Evolutionary conservation across 2,797 vertebrate species (phyloP).

Genomic region (Eutrigla gurnardus): DNA sequence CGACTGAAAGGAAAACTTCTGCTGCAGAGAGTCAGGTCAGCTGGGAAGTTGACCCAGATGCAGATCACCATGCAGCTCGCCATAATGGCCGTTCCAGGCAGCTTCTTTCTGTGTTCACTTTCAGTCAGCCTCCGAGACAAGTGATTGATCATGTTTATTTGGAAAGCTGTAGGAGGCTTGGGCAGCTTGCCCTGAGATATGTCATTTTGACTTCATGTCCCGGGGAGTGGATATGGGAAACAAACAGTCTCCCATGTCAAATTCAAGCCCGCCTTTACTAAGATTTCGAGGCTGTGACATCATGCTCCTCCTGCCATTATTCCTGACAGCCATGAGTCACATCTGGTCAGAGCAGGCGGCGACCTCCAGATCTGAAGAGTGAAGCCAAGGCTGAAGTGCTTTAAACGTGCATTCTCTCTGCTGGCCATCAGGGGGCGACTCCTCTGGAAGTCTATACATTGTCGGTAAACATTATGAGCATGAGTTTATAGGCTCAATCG

Average conservation of each 20-base stretch:
- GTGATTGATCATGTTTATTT: slow-evolving; percentile 1
- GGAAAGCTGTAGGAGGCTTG: background rate
- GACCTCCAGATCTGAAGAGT: too few species aligned
- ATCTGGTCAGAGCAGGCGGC: background rate
- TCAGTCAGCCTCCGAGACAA: background rate
- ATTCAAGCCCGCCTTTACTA: background rate
- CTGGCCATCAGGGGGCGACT: too few species aligned
- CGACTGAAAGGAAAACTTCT: background rate
- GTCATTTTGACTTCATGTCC: background rate
- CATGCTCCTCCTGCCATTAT: background rate
- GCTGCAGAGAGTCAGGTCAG: background rate
- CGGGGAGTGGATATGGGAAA: background rate
- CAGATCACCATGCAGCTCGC: background rate
- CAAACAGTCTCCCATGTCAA: background rate
- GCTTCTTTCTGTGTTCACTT: background rate
- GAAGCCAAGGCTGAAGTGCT: too few species aligned
- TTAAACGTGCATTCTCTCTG: too few species aligned
- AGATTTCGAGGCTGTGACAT: background rate
- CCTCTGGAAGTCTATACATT: too few species aligned
- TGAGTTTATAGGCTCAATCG: too few species aligned
- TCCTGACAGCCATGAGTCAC: background rate
- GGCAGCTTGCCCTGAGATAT: background rate
- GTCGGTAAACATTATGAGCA: too few species aligned
- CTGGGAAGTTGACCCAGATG: background rate
- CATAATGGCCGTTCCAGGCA: too few species aligned